A percentile compares a stretch with the other conserved stretches of the same genome.
phyloP scores from a whole-genome alignment of 2,113 vertebrate species.

The Chascanopsetta lugubris region DNA sequence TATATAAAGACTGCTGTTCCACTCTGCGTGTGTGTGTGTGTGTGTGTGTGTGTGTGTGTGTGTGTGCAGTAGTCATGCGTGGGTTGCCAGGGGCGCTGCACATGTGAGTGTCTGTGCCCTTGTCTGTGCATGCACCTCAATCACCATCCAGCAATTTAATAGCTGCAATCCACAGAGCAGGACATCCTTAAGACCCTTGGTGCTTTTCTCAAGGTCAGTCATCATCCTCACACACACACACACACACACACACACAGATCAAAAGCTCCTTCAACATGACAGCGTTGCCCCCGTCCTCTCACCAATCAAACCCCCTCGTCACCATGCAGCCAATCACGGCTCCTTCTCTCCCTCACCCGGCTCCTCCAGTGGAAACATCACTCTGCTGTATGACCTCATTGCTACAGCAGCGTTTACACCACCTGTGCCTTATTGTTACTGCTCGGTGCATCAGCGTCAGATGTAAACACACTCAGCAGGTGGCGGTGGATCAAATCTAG shows the following conservation, averaged over 20 bases:
- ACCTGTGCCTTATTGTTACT: too few relatives aligned
- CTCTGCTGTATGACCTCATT: too few relatives aligned
- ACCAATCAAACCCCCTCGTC: conserved; percentile 55
- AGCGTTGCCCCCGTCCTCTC: conserved; percentile 39
- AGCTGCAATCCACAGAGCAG: conserved; percentile 36
- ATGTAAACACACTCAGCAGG: too few relatives aligned
- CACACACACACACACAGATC: conserved; percentile 32
- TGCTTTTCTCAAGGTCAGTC: conserved; percentile 64
- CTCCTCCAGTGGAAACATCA: conserved; percentile 1
- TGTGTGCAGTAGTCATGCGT: not conserved
- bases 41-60: conserved; percentile 17
- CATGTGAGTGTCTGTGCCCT: conserved; percentile 36
- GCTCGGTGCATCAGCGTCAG: too few relatives aligned
- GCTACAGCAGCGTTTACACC: too few relatives aligned
- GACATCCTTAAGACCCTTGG: conserved; percentile 46
- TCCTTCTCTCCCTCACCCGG: conserved; percentile 21
- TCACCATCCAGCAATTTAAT: conserved; percentile 47
- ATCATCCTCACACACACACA: conserved; percentile 16
- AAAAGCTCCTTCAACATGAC: conserved; percentile 55
- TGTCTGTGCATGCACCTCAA: conserved; percentile 30
- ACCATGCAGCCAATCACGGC: conserved; percentile 8
- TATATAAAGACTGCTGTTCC: conserved; percentile 37
- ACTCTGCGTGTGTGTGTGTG: conserved; percentile 8
- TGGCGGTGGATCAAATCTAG: too few relatives aligned
- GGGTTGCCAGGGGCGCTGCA: conserved; percentile 4